A percentile compares a stretch with the other conserved stretches of the same genome.
Evolutionary conservation across 2,113 vertebrate species (phyloP).

Genomic region (Entomyzon cyanotis): DNA sequence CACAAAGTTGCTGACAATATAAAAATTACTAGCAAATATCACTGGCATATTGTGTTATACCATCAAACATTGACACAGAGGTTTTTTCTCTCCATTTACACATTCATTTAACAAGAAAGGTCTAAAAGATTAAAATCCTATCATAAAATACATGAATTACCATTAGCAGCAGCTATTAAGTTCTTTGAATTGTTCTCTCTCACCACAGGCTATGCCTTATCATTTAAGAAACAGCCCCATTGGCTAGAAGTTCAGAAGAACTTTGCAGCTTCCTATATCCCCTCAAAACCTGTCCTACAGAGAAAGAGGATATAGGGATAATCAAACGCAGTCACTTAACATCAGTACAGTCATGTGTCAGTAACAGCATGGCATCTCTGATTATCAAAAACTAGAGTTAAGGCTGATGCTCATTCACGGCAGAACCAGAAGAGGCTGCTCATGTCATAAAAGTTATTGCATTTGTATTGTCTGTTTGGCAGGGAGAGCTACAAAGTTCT

Average conservation of each 20-base stretch:
- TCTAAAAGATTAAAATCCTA: neutral
- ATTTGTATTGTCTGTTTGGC: rapidly evolving
- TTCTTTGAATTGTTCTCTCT: neutral
- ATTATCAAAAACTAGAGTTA: neutral
- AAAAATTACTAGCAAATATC: neutral
- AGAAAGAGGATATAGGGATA: neutral
- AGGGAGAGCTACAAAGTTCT: rapidly evolving
- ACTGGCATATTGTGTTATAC: neutral
- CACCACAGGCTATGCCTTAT: neutral
- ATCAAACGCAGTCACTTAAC: neutral
- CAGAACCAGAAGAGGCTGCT: constrained; percentile 36
- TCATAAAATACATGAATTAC: neutral
- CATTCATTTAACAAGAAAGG: neutral
- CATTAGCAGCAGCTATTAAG: neutral
- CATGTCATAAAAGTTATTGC: neutral
- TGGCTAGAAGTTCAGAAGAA: neutral
- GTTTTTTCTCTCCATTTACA: neutral
- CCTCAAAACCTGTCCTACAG: neutral
- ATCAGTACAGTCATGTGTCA: neutral
- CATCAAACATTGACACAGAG: neutral
- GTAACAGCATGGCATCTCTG: rapidly evolving
- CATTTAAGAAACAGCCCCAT: neutral
- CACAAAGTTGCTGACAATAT: neutral
- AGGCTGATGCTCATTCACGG: neutral
- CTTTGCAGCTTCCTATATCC: neutral